Conservation (phyloP, 2,888 invertebrate genomes). For the Notodonta dromedarius region DNA sequence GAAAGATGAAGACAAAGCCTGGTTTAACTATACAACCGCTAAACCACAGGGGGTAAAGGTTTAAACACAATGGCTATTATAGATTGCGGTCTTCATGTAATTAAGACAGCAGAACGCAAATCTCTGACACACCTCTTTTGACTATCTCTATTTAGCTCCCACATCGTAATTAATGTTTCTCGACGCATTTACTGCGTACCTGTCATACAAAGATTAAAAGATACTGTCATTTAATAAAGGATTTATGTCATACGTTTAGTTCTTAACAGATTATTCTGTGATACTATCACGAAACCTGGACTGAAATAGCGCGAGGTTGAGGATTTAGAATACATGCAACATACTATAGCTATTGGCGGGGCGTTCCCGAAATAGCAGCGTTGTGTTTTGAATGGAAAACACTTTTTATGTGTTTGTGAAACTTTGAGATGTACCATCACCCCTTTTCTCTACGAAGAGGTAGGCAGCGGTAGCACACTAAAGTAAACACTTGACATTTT, state of each 20-base stretch:
- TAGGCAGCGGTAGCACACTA: no score
- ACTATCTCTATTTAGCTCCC: background rate
- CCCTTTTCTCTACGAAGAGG: no score
- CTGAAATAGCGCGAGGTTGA: conserved; percentile 67
- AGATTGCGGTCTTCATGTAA: background rate
- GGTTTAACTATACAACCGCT: no score
- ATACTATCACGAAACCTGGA: conserved; percentile 56
- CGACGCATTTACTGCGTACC: conserved; percentile 1
- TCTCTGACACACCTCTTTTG: conserved; percentile 22
- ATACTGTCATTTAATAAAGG: conserved; percentile 7
- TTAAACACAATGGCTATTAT: no score
- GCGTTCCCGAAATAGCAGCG: conserved; percentile 61
- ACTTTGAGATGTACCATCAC: no score
- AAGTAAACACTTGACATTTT: no score
- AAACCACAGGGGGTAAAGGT: no score
- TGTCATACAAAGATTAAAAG: conserved; percentile 1
- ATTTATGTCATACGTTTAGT: conserved; percentile 15
- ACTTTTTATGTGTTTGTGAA: conserved; percentile 37
- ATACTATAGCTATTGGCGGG: conserved; percentile 62
- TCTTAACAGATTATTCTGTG: conserved; percentile 35
- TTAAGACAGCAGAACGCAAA: background rate
- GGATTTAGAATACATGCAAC: conserved; percentile 45
- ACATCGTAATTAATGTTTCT: conserved; percentile 2
- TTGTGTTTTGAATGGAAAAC: conserved; percentile 45
- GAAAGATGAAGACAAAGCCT: no score